Evolutionary conservation across 1,140 invertebrate genomes (phyloP).

Genomic region (Maconellicoccus hirsutus): DNA sequence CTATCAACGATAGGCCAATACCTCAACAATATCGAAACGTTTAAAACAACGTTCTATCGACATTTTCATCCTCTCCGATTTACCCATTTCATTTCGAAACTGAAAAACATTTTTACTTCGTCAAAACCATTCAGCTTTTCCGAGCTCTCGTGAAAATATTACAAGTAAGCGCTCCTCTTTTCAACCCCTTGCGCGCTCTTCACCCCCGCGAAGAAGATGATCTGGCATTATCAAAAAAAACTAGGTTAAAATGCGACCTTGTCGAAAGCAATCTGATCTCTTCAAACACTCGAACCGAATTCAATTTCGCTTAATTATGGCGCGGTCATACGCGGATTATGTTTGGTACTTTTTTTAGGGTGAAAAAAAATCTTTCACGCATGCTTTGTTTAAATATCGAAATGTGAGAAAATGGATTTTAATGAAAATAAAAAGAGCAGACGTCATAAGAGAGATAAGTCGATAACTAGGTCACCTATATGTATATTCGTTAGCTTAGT

Average conservation of each 20-base stretch:
- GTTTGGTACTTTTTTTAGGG: background rate
- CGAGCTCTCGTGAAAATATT: no score
- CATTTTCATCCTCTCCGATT: no score
- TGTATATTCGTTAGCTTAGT: background rate
- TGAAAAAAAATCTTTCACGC: background rate
- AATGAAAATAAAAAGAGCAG: background rate
- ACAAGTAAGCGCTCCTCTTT: no score
- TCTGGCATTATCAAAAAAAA: background rate
- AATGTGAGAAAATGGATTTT: background rate
- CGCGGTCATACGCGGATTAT: background rate
- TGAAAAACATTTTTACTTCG: no score
- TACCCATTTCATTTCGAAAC: no score
- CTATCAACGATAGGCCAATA: no score
- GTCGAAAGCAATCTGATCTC: background rate
- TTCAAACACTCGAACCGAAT: background rate
- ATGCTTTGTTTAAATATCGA: background rate
- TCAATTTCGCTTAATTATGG: background rate
- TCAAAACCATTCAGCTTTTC: no score
- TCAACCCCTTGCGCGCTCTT: no score
- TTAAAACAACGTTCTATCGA: no score
- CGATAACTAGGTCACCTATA: conserved; percentile 15
- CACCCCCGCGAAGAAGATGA: no score
- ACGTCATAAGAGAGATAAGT: conserved; percentile 8
- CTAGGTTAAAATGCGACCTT: background rate
- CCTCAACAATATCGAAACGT: no score